These are phyloP conservation scores for Danionella dracula DNA, from an alignment of 2,797 vertebrate species.

Conservation along the genomic window DNA sequence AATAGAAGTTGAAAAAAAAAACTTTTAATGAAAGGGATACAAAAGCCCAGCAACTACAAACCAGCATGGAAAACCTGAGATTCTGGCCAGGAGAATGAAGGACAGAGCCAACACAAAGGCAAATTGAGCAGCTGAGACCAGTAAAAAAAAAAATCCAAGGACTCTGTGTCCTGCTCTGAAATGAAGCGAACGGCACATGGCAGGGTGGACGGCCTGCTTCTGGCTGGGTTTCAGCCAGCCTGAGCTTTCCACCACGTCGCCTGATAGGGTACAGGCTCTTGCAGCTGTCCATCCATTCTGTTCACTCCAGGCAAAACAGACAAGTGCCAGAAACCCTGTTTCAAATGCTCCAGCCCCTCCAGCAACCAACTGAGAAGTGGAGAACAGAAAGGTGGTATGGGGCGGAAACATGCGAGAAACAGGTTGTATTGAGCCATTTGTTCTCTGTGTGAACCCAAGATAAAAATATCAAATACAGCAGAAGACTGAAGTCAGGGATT, in stretches of 20 bases:
- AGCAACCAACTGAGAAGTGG: background rate
- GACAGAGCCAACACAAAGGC: conserved; percentile 26
- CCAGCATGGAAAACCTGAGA: too few species aligned
- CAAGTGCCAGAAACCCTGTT: conserved; percentile 22
- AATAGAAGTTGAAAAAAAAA: too few species aligned
- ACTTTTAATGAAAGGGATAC: too few species aligned
- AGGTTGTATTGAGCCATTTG: conserved; percentile 33
- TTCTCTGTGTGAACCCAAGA: conserved; percentile 27
- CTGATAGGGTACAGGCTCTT: conserved; percentile 48
- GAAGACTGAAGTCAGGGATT: conserved; percentile 3
- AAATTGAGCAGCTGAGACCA: conserved; percentile 14
- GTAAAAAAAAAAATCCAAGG: background rate
- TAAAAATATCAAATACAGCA: conserved; percentile 33
- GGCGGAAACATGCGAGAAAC: background rate
- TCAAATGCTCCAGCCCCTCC: conserved; percentile 6
- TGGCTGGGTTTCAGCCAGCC: conserved; percentile 46
- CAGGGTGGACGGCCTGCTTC: conserved; percentile 3
- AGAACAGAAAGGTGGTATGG: conserved; percentile 19
- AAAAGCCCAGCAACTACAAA: too few species aligned
- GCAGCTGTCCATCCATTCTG: conserved; percentile 63
- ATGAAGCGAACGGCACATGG: conserved; percentile 30
- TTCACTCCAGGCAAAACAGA: conserved; percentile 45
- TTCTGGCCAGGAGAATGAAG: background rate
- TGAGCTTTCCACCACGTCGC: conserved; percentile 39
- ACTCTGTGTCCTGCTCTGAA: conserved; percentile 1